Conservation (phyloP, 2,888 invertebrate genomes). For the Nesidiocoris tenuis region DNA sequence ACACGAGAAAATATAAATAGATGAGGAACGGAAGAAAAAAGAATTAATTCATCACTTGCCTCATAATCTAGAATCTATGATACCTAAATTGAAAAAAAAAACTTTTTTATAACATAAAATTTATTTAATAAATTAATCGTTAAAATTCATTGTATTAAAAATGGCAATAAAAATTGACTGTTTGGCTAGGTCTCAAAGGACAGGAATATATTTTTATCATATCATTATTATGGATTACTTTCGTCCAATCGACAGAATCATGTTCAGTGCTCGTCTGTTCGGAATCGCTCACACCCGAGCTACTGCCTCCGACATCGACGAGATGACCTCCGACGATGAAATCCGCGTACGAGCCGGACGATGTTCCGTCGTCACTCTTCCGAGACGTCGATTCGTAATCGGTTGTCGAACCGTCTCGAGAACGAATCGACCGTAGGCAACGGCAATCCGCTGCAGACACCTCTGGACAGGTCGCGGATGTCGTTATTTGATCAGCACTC, state of each 20-base stretch:
- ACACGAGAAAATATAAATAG: no score
- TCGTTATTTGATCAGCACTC: no score
- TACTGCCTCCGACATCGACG: neutral
- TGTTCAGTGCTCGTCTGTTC: slow-evolving; percentile 1
- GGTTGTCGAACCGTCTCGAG: slow-evolving; percentile 2
- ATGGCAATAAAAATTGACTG: no score
- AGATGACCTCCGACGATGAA: neutral
- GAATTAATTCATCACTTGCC: no score
- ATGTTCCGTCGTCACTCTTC: neutral
- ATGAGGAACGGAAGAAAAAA: no score
- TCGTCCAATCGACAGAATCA: neutral
- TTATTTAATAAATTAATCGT: no score
- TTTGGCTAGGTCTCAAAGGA: no score
- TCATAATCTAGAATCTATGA: neutral
- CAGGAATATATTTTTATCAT: no score
- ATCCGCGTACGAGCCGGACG: neutral
- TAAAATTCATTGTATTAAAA: no score
- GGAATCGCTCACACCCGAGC: neutral
- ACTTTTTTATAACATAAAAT: neutral
- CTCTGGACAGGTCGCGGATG: no score
- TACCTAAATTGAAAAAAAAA: neutral
- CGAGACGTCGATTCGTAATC: neutral
- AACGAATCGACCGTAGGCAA: neutral
- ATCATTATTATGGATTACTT: no score
- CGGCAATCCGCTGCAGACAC: neutral